Conservation (phyloP, 2,113 vertebrate species). For the Dinomys branickii region DNA sequence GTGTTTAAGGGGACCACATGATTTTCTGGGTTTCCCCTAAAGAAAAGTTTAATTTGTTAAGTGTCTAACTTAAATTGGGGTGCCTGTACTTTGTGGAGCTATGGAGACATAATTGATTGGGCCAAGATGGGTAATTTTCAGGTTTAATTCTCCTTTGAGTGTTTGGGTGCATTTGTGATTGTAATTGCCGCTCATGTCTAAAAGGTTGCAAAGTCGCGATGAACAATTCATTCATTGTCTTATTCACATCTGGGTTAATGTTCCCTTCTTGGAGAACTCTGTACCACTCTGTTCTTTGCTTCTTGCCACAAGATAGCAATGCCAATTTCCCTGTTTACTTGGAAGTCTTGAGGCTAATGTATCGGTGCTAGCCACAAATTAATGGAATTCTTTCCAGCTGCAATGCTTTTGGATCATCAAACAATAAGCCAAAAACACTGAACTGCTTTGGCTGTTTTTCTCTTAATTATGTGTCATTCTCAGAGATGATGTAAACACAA, state of each 20-base stretch:
- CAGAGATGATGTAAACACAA: conserved; percentile 81
- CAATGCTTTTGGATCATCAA: conserved; percentile 82
- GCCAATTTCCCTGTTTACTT: conserved; percentile 88
- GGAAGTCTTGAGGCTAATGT: conserved; percentile 86
- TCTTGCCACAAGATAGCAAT: conserved; percentile 85
- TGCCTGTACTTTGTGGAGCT: conserved; percentile 47
- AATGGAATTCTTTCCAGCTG: conserved; percentile 89
- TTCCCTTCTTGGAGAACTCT: conserved; percentile 85
- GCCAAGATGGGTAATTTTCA: conserved; percentile 70
- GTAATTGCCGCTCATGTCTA: conserved; percentile 76
- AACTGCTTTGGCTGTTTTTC: conserved; percentile 74
- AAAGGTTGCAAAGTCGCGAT: conserved; percentile 78
- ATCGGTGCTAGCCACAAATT: conserved; percentile 87
- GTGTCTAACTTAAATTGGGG: conserved; percentile 67
- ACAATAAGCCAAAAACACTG: conserved; percentile 85
- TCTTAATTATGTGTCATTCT: conserved; percentile 76
- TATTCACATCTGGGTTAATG: conserved; percentile 86
- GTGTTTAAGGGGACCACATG: neutral
- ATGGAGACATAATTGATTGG: conserved; percentile 67
- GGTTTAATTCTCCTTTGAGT: conserved; percentile 70
- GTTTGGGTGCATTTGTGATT: conserved; percentile 74
- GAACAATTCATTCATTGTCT: conserved; percentile 88
- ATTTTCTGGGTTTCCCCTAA: conserved; percentile 60
- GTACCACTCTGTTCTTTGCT: conserved; percentile 85
- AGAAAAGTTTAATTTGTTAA: conserved; percentile 67